phyloP scores from a whole-genome alignment of 2,797 vertebrate genomes.

The Aeoliscus strigatus region DNA sequence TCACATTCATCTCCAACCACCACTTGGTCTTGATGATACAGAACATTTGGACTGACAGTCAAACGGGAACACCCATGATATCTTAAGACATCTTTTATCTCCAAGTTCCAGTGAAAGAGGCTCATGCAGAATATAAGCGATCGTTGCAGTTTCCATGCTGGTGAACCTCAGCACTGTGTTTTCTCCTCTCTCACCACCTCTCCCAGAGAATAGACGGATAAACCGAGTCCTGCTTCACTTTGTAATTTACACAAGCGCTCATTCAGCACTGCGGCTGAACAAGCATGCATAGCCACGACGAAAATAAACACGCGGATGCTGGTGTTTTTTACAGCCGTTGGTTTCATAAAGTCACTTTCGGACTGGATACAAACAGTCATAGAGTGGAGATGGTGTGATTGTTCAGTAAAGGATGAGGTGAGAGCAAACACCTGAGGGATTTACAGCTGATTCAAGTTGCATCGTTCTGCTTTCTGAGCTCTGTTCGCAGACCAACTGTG shows the following conservation, averaged over 20 bases:
- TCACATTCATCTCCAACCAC: too few species aligned
- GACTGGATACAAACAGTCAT: conserved; percentile 47
- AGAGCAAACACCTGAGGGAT: conserved; percentile 29
- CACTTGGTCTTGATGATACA: neutral
- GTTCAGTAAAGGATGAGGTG: conserved; percentile 10
- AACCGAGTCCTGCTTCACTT: conserved; percentile 53
- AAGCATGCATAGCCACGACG: conserved; percentile 47
- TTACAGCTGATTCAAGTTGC: conserved; percentile 21
- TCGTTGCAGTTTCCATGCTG: conserved; percentile 50
- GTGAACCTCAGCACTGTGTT: conserved; percentile 50
- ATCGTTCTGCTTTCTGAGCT: conserved; percentile 15
- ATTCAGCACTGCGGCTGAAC: conserved; percentile 69
- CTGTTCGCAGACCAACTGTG: conserved; percentile 46
- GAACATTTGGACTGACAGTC: conserved; percentile 7
- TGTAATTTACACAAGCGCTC: conserved; percentile 72
- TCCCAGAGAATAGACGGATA: conserved; percentile 50
- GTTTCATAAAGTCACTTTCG: conserved; percentile 55
- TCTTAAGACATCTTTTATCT: conserved; percentile 40
- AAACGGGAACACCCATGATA: conserved; percentile 27
- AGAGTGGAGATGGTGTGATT: conserved; percentile 11
- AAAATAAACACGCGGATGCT: conserved; percentile 65
- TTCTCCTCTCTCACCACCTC: conserved; percentile 51
- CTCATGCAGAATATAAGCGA: conserved; percentile 19
- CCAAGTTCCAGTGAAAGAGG: conserved; percentile 20
- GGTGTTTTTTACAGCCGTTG: conserved; percentile 23